Conservation (phyloP, 2,888 invertebrate genomes). For the Pyralis farinalis region DNA sequence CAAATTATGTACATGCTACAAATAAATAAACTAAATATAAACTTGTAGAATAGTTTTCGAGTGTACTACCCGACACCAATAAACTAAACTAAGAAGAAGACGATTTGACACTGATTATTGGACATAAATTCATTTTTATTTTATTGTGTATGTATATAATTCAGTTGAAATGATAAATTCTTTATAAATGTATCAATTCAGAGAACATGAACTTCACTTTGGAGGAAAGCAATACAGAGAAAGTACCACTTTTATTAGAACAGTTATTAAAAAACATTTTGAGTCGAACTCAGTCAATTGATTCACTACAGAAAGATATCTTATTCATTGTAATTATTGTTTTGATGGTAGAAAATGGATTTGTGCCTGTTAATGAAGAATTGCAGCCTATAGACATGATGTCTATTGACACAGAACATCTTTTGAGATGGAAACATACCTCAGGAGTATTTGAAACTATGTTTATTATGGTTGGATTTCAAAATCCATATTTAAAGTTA, state of each 20-base stretch:
- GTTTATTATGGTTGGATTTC: conserved; percentile 48
- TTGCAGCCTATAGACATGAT: conserved; percentile 27
- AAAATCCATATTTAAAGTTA: conserved; percentile 44
- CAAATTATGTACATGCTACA: too few relatives aligned
- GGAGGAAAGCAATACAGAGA: conserved; percentile 59
- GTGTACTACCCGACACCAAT: too few relatives aligned
- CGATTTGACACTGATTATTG: too few relatives aligned
- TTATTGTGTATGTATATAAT: too few relatives aligned
- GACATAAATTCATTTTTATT: too few relatives aligned
- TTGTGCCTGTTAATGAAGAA: conserved; percentile 38
- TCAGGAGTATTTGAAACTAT: conserved; percentile 46
- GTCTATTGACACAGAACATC: conserved; percentile 30
- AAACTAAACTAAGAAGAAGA: too few relatives aligned
- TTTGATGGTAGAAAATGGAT: conserved; percentile 63
- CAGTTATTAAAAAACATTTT: conserved; percentile 40
- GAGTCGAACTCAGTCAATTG: conserved; percentile 33
- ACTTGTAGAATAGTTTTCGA: too few relatives aligned
- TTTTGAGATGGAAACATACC: conserved; percentile 42
- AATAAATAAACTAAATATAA: too few relatives aligned
- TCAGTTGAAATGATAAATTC: too few relatives aligned
- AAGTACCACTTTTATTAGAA: conserved; percentile 42
- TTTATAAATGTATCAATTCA: too few relatives aligned
- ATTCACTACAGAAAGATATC: conserved; percentile 55
- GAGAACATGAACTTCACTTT: conserved; percentile 36
- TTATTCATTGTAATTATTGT: conserved; percentile 54